Percentiles rank a stretch among this genome's conserved stretches.
Conservation (phyloP, 2,797 vertebrate genomes). For the Enteromius anoplus region DNA sequence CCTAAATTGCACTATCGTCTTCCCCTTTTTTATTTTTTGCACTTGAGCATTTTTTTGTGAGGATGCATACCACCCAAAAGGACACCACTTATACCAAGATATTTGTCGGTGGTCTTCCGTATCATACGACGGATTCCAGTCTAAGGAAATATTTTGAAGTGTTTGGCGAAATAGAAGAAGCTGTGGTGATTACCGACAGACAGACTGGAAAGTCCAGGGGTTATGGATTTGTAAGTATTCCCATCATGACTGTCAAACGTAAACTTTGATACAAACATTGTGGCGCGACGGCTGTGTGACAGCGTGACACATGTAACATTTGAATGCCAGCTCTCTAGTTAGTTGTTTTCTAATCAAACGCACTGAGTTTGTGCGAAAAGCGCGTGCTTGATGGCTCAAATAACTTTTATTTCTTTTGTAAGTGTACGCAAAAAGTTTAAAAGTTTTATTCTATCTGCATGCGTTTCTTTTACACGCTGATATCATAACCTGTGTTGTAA, state of each 20-base stretch:
- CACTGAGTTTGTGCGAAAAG: background rate
- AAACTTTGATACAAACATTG: background rate
- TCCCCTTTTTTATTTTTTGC: constrained; percentile 72
- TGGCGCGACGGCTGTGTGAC: constrained; percentile 4
- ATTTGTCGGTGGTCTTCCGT: constrained; percentile 88
- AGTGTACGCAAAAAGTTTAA: background rate
- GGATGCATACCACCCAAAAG: constrained; percentile 91
- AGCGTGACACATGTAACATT: constrained; percentile 23
- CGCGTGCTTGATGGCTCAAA: background rate
- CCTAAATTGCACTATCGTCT: constrained; percentile 75
- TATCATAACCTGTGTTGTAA: background rate
- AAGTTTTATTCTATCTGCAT: too few species aligned
- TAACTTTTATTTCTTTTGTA: background rate
- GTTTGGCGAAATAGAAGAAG: constrained; percentile 89
- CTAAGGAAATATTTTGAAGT: constrained; percentile 91
- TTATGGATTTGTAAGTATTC: constrained; percentile 88
- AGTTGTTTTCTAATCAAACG: background rate
- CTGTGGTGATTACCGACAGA: constrained; percentile 88
- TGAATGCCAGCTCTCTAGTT: background rate
- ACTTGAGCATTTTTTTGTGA: constrained; percentile 69
- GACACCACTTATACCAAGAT: constrained; percentile 91
- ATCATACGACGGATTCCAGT: constrained; percentile 89
- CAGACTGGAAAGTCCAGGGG: constrained; percentile 89
- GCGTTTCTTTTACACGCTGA: background rate
- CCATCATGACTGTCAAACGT: background rate